Conservation (phyloP, 2,797 vertebrate species). For the Acrossocheilus fasciatus region DNA sequence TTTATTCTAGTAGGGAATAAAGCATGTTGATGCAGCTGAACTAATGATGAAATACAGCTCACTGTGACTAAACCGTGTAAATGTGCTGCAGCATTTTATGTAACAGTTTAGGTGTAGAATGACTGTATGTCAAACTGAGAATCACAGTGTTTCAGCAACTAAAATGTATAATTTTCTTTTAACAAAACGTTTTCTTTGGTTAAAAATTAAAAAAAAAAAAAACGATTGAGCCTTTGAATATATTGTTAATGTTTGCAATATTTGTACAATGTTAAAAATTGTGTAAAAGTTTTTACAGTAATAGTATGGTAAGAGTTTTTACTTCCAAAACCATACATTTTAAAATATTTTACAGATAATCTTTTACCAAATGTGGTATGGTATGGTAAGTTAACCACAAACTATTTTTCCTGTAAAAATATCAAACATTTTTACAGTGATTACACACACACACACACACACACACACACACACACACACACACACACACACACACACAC, state of each 20-base stretch:
- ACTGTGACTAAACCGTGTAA: neutral
- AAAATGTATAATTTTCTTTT: neutral
- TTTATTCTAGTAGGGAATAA: neutral
- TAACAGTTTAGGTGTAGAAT: neutral
- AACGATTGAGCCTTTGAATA: no score
- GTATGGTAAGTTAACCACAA: neutral
- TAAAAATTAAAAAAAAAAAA: accelerated
- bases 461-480: no score
- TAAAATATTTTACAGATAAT: neutral
- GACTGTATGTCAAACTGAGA: neutral
- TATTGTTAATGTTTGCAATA: neutral
- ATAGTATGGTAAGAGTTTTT: neutral
- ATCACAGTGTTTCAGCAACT: neutral
- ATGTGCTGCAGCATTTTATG: constrained; percentile 25
- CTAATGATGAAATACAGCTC: neutral
- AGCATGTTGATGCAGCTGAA: no score
- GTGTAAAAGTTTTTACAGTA: neutral
- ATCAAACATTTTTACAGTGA: no score
- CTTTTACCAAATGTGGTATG: neutral
- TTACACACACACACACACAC: no score
- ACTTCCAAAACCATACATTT: neutral
- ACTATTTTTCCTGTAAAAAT: no score
- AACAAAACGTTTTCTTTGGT: neutral
- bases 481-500: no score
- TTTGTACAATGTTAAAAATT: neutral